A percentile compares a stretch with the other conserved stretches of the same genome.
These are phyloP conservation scores for Fragum fragum DNA, from an alignment of 2,888 invertebrate genomes.

Conservation along the genomic window DNA sequence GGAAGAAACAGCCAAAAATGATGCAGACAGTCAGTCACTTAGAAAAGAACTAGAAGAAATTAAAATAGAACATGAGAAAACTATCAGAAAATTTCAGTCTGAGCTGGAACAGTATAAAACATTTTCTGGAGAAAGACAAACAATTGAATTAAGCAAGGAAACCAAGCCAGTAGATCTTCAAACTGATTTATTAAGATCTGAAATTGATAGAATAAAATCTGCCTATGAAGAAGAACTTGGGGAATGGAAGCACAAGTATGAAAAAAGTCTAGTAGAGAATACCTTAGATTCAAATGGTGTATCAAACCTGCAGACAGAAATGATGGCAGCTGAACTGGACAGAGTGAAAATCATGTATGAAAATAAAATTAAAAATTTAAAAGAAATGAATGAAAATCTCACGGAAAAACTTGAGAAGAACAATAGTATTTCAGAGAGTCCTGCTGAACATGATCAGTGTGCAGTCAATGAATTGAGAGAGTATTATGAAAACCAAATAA, in stretches of 20 bases:
- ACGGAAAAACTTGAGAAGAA: not conserved
- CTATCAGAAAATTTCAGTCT: not conserved
- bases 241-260: conserved; percentile 16
- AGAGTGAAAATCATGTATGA: conserved; percentile 31
- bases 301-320: conserved; percentile 32
- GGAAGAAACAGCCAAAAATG: conserved; percentile 39
- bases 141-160: not conserved
- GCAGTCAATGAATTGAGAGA: not conserved
- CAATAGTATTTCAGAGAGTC: not conserved
- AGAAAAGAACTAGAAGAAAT: conserved; percentile 16
- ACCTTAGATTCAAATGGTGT: not conserved
- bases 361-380: conserved; percentile 21
- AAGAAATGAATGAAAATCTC: conserved; percentile 8
- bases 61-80: conserved; percentile 17
- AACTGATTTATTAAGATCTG: not conserved
- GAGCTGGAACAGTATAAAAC: conserved; percentile 19
- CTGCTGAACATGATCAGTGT: not conserved
- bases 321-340: conserved; percentile 40
- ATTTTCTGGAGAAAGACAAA: not conserved
- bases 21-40: conserved; percentile 4
- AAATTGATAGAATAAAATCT: not conserved
- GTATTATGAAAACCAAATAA: conserved; percentile 2
- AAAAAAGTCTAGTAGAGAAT: not conserved
- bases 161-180: not conserved
- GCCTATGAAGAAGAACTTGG: conserved; percentile 20